Conservation (phyloP, 2,113 vertebrate species). For the Cepphus grylle region DNA sequence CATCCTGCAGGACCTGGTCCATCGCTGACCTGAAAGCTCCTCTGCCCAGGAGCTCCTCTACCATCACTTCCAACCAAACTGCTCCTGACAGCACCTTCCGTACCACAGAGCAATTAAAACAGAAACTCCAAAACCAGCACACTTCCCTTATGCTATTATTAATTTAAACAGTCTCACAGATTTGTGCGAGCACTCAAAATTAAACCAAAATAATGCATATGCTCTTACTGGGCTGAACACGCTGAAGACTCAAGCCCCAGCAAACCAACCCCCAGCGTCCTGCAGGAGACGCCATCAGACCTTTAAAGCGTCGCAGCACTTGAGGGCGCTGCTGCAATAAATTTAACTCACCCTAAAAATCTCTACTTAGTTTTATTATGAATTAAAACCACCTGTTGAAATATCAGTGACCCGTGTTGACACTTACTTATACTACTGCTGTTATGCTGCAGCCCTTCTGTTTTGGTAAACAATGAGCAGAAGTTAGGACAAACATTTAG, state of each 20-base stretch:
- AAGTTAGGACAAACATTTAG: neutral
- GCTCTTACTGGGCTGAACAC: neutral
- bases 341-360: constrained; percentile 34
- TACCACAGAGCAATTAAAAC: neutral
- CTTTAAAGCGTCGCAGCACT: constrained; percentile 19
- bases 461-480: neutral
- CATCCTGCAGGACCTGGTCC: neutral
- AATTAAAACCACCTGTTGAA: neutral
- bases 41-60: neutral
- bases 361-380: neutral
- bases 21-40: neutral
- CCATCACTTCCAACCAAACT: neutral
- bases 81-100: neutral
- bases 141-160: neutral
- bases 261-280: neutral
- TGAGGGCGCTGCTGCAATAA: constrained; percentile 68
- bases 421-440: neutral
- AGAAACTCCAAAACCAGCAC: neutral
- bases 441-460: neutral
- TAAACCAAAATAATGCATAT: neutral
- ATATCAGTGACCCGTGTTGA: neutral
- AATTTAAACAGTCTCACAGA: neutral
- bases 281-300: neutral
- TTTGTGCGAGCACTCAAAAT: neutral
- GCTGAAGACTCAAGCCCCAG: neutral